These are phyloP conservation scores for Crocidura indochinensis DNA, from an alignment of 2,797 vertebrate genomes.

Conservation along the genomic window DNA sequence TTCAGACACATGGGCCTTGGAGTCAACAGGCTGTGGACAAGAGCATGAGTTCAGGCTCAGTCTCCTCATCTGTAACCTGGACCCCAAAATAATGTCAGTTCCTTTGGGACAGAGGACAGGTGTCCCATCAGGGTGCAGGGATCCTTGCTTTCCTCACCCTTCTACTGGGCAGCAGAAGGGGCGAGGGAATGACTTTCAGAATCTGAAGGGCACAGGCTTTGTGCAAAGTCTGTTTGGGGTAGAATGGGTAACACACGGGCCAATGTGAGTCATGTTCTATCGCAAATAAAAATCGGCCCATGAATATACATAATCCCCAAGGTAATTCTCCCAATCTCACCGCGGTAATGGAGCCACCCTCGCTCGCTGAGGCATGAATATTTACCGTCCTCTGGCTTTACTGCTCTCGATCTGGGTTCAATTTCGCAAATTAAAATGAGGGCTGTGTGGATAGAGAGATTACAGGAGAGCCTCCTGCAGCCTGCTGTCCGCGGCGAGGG, in stretches of 20 bases:
- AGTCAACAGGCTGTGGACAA: too few relatives aligned
- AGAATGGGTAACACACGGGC: conserved; percentile 88
- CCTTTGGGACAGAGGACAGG: background rate
- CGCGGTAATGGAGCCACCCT: conserved; percentile 91
- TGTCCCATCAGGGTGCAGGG: background rate
- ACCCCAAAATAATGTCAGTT: background rate
- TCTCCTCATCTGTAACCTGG: conserved; percentile 38
- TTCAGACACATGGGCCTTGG: background rate
- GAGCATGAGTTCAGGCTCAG: background rate
- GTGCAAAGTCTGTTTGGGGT: conserved; percentile 88
- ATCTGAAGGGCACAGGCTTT: conserved; percentile 89
- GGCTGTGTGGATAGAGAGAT: conserved; percentile 92
- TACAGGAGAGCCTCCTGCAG: conserved; percentile 90
- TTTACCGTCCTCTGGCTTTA: conserved; percentile 92
- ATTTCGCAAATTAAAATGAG: conserved; percentile 95
- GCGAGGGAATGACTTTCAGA: conserved; percentile 84
- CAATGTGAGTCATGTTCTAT: conserved; percentile 89
- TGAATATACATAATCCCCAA: conserved; percentile 93
- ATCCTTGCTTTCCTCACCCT: background rate
- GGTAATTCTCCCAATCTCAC: conserved; percentile 92
- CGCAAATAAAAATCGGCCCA: conserved; percentile 92
- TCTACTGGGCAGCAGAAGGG: conserved; percentile 87
- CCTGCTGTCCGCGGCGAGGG: conserved; percentile 88
- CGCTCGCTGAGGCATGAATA: conserved; percentile 92
- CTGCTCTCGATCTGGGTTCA: conserved; percentile 92